Conservation (phyloP, 2,888 invertebrate species). For the Cheilosia impressa region DNA sequence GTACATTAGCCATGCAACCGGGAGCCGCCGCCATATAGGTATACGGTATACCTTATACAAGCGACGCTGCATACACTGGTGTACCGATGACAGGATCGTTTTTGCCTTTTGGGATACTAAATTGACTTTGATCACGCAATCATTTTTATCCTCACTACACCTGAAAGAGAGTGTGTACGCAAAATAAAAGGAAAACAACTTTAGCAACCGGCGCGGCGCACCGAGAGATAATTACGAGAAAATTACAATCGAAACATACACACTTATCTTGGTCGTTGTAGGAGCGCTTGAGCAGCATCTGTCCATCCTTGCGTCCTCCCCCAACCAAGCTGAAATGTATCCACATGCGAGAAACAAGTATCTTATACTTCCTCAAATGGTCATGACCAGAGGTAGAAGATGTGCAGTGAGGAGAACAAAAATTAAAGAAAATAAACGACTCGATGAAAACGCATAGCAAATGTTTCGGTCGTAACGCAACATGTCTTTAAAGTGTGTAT, state of each 20-base stretch:
- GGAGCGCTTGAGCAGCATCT: conserved; percentile 63
- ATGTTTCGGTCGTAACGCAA: conserved; percentile 31
- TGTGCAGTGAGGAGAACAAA: conserved; percentile 2
- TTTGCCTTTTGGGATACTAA: conserved; percentile 78
- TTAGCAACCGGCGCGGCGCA: conserved; percentile 46
- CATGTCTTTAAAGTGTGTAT: conserved; percentile 43
- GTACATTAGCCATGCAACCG: conserved; percentile 35
- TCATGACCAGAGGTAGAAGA: conserved; percentile 39
- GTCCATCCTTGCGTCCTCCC: conserved; percentile 53
- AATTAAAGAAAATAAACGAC: background rate
- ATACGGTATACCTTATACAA: conserved; percentile 25
- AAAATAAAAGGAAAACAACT: conserved; percentile 19
- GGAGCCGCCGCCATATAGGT: conserved; percentile 43
- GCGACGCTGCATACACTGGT: conserved; percentile 21
- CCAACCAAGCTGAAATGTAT: background rate
- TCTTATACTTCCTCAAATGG: conserved; percentile 61
- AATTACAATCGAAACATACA: conserved; percentile 73
- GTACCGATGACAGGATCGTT: conserved; percentile 74
- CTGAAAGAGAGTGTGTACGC: conserved; percentile 38
- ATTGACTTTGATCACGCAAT: conserved; percentile 84
- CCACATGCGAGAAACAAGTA: conserved; percentile 48
- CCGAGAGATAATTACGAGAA: conserved; percentile 73
- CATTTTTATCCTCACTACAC: conserved; percentile 76
- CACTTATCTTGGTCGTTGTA: conserved; percentile 66
- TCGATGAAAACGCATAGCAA: conserved; percentile 45